Base-by-base conservation (phyloP, 2,888 invertebrate genomes). In the Ecliptopera silaceata region DNA sequence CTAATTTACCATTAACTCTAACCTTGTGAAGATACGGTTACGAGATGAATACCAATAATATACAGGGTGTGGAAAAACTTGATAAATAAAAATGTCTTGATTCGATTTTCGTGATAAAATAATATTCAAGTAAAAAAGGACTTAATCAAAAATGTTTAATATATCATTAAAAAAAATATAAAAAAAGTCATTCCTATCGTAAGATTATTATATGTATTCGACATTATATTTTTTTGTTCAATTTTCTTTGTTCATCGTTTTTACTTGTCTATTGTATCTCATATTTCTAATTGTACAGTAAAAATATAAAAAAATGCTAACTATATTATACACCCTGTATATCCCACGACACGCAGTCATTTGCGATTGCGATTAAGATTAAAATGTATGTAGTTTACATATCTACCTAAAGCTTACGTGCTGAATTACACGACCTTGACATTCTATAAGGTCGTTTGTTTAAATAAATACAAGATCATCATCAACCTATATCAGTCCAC, bases 11-110 rank as follows among this genome's bases (percentile, higher is more conserved):
- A 52, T 50, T 44, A 51, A 42, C 53, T 17, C 26, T 53, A 42
- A 38, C 44, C 54, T 71, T 65, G 47, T 42, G 46, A 34, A 72
- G 76, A 73, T 70, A 66, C 61, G 59, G 63, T 68, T 62, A 62
- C 58, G 56, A 59, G 69, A 67, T 74, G 74, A 77, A 78, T 76
- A 74, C 68, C 65, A 75, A 36, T 15, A 36, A n/a, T 36, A 36
- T 36, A 36, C 36, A 36, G 15, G 15, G 15, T 15, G 36, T 36
- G 1, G 3, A 15, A 15, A 36, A 10, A 8, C 36, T 15, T 1
- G 12, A 12, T 6, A 13, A 34, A 4, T 12, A 34, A 4, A 32
- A n/a, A n/a, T 32, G 0, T 11, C n/a, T 11, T n/a, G 31, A 11
- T 31, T n/a, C n/a, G n/a, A n/a, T n/a, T n/a, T n/a, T n/a, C 20